A percentile compares a stretch with the other conserved stretches of the same genome.
Conservation (phyloP, 2,113 vertebrate species). For the Notarius quadriscutis region DNA sequence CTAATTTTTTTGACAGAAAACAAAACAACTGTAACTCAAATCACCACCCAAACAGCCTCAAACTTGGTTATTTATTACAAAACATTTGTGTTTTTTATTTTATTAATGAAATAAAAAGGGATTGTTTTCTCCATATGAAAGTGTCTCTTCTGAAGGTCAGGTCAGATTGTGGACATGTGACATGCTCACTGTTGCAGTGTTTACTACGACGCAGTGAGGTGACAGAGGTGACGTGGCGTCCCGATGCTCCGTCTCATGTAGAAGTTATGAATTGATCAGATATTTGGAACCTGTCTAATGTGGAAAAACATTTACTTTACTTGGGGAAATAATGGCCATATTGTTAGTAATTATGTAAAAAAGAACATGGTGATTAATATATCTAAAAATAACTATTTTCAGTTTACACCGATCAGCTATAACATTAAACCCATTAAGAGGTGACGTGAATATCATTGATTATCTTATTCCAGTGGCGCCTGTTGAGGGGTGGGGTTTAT, state of each 20-base stretch:
- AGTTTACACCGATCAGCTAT: too few relatives aligned
- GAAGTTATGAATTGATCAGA: background rate
- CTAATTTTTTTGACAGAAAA: background rate
- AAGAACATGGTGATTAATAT: background rate
- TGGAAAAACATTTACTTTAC: background rate
- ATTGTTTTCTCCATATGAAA: background rate
- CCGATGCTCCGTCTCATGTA: too few relatives aligned
- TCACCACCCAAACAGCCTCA: background rate
- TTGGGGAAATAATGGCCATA: background rate
- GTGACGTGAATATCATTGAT: too few relatives aligned
- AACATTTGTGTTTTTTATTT: background rate
- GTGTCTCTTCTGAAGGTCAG: background rate
- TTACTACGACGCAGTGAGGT: too few relatives aligned
- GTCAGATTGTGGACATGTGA: background rate
- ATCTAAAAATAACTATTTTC: background rate
- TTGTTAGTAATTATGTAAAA: background rate
- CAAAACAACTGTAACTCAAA: background rate
- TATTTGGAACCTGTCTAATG: background rate
- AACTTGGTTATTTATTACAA: constrained; percentile 1
- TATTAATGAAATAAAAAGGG: constrained; percentile 1
- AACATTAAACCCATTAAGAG: too few relatives aligned
- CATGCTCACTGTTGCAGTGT: background rate
- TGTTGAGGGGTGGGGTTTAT: too few relatives aligned
- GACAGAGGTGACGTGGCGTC: background rate
- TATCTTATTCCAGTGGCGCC: too few relatives aligned